Evolutionary conservation across 2,113 vertebrate species (phyloP).

Genomic region (Mustela nigripes): DNA sequence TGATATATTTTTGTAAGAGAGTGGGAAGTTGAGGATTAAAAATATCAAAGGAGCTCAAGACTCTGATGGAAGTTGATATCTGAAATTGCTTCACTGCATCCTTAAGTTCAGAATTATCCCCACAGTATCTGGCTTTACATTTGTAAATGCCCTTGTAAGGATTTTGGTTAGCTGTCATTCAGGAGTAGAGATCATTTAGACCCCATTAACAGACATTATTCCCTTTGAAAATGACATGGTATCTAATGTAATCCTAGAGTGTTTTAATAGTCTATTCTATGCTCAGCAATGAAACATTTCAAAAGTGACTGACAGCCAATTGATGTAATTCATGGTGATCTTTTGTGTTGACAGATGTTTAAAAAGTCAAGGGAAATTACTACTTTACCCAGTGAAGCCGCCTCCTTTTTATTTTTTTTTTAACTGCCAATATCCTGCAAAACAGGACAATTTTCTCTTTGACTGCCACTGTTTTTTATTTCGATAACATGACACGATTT

Average conservation of each 20-base stretch:
- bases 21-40: slow-evolving; percentile 53
- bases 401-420: slow-evolving; percentile 64
- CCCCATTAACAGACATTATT: slow-evolving; percentile 69
- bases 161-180: slow-evolving; percentile 79
- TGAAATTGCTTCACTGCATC: slow-evolving; percentile 54
- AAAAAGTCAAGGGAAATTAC: slow-evolving; percentile 85
- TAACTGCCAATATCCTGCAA: slow-evolving; percentile 77
- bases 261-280: slow-evolving; percentile 82
- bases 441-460: slow-evolving; percentile 78
- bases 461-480: slow-evolving; percentile 80
- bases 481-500: slow-evolving; percentile 79
- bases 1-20: slow-evolving; percentile 43
- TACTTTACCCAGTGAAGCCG: slow-evolving; percentile 70
- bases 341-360: slow-evolving; percentile 81
- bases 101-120: slow-evolving; percentile 61
- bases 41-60: slow-evolving; percentile 44
- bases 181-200: slow-evolving; percentile 18
- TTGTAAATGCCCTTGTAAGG: slow-evolving; percentile 20
- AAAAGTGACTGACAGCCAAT: slow-evolving; percentile 82
- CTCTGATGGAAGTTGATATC: slow-evolving; percentile 62
- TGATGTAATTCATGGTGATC: slow-evolving; percentile 74
- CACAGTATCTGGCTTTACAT: slow-evolving; percentile 64
- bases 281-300: slow-evolving; percentile 73
- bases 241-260: slow-evolving; percentile 75
- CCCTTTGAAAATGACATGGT: slow-evolving; percentile 79